A percentile compares a stretch with the other conserved stretches of the same genome.
Evolutionary conservation across 1,140 invertebrate genomes (phyloP).

Genomic region (Macrobrachium nipponense): DNA sequence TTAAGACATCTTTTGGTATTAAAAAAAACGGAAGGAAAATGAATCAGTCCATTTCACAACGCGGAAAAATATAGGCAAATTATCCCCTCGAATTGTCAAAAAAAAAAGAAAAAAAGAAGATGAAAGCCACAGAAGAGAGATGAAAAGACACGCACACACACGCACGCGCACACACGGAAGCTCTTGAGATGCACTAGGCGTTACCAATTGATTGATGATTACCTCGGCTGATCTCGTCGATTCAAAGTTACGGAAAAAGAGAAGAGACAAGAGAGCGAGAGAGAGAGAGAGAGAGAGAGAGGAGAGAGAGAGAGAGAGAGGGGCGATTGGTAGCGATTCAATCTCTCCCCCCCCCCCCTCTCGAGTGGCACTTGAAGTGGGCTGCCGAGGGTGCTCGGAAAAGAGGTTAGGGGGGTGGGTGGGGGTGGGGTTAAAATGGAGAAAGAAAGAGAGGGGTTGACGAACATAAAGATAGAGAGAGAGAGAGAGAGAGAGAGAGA

Average conservation of each 20-base stretch:
- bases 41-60: too few species aligned
- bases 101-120: not conserved
- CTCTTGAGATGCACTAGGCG: too few species aligned
- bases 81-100: not conserved
- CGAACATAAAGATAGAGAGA: not conserved
- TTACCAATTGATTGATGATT: too few species aligned
- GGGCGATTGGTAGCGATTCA: not conserved
- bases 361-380: not conserved
- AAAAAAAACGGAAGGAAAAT: too few species aligned
- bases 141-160: not conserved
- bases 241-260: too few species aligned
- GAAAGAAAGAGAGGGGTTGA: not conserved
- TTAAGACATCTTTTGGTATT: too few species aligned
- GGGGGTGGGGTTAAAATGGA: not conserved
- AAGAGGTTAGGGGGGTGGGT: not conserved
- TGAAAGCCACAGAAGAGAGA: not conserved
- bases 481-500: not conserved
- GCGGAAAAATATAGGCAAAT: not conserved
- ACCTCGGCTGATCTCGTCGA: too few species aligned
- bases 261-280: not conserved
- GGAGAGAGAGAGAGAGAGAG: too few species aligned
- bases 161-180: slow-evolving; percentile 11
- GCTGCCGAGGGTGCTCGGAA: not conserved
- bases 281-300: not conserved
- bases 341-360: not conserved